Evolutionary conservation across 2,888 invertebrate genomes (phyloP).

Genomic region (Nyleta sp.): DNA sequence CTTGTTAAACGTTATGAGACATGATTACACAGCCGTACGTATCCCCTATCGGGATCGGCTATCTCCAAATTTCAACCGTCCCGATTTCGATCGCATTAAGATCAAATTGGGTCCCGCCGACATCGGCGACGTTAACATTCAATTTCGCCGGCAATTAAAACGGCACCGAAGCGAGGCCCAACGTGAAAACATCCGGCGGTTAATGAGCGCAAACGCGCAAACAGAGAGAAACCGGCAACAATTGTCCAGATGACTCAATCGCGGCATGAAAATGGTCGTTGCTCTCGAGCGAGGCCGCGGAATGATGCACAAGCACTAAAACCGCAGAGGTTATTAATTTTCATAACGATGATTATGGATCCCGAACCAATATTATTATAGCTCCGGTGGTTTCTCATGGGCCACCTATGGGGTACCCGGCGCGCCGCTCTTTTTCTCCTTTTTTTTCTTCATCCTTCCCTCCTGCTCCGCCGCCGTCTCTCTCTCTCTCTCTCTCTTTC

Average conservation of each 20-base stretch:
- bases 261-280: slow-evolving; percentile 67
- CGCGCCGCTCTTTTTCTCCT: slow-evolving; percentile 60
- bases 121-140: slow-evolving; percentile 6
- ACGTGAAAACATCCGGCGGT: slow-evolving; percentile 25
- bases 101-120: not conserved
- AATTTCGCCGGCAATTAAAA: slow-evolving; percentile 39
- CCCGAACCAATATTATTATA: slow-evolving; percentile 76
- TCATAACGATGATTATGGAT: slow-evolving; percentile 76
- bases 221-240: slow-evolving; percentile 36
- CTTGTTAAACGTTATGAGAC: no score
- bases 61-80: not conserved
- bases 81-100: slow-evolving; percentile 19
- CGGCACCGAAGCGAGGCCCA: slow-evolving; percentile 13
- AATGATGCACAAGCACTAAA: slow-evolving; percentile 68
- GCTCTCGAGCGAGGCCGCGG: slow-evolving; percentile 59
- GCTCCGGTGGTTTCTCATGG: slow-evolving; percentile 71
- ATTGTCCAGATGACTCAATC: slow-evolving; percentile 70
- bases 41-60: no score
- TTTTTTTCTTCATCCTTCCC: slow-evolving; percentile 52
- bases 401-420: slow-evolving; percentile 72
- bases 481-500: slow-evolving; percentile 55
- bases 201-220: slow-evolving; percentile 43
- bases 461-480: slow-evolving; percentile 29
- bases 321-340: slow-evolving; percentile 79
- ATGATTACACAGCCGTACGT: no score